Base-by-base conservation (phyloP, 2,888 invertebrate species). In the Rhagonycha fulva region DNA sequence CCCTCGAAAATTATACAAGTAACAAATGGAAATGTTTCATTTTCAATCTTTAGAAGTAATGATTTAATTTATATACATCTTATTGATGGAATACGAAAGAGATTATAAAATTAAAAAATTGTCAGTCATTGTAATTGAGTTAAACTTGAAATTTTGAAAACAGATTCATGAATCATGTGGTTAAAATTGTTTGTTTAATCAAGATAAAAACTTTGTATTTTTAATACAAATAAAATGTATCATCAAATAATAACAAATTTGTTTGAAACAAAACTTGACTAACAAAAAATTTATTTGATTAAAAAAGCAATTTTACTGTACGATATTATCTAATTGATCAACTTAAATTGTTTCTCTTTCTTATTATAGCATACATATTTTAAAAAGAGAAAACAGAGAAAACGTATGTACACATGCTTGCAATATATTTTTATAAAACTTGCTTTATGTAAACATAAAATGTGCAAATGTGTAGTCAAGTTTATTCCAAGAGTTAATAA, bases 361-460 rank as follows among this genome's bases (percentile, higher is more conserved):
- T 76, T 61, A 32, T 79, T 82, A 78, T 86, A 88, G 88, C 88
- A 86, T 84, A 85, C 88, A 83, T 88, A 88, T 86, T 88, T 88
- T 86, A 88, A 86, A 88, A 87, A 87, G 85, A 84, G 88, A 87
- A 88, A 87, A 84, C 83, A 84, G 79, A 85, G 87, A 84, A 87
- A 87, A 85, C 84, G 88, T 88, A 88, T 84, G 88, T 87, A 88
- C 70, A 66, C 26, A 26, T 26, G 63, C 63, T 66, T 66, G 26
- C 12, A 14, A 61, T 23, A 47, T 47, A 47, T 47, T 47, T 47
- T 47, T 47, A n/a, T 47, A 47, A n/a, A n/a, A 47, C 47, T 47
- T 47, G 47, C 47, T 47, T 47, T 47, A 47, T 47, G 47, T 47
- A 47, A 47, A 47, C 32, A 47, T 7, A 47, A 47, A n/a, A 47